phyloP scores from a whole-genome alignment of 2,888 invertebrate genomes.

The Nipponacmea schrenckii region DNA sequence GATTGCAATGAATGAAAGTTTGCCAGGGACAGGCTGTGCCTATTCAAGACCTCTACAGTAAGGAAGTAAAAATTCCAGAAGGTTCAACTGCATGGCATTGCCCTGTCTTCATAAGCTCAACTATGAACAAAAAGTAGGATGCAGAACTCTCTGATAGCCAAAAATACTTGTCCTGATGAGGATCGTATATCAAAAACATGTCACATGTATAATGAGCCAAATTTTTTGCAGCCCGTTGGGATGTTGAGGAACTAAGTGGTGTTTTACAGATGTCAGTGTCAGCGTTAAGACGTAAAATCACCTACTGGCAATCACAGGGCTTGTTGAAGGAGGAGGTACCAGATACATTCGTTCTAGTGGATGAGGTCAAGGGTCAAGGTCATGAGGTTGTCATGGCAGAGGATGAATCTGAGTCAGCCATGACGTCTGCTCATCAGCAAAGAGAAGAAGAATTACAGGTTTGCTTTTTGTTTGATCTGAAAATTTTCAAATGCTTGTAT shows the following conservation, averaged over 20 bases:
- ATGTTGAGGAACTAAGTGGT: conserved; percentile 85
- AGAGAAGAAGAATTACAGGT: conserved; percentile 90
- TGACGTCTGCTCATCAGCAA: conserved; percentile 94
- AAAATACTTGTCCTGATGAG: too few species aligned
- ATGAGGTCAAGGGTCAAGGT: conserved; percentile 63
- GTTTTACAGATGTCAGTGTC: conserved; percentile 82
- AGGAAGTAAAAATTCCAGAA: too few species aligned
- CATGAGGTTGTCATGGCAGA: conserved; percentile 69
- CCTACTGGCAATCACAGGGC: conserved; percentile 95
- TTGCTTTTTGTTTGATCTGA: background rate
- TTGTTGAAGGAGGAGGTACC: conserved; percentile 80
- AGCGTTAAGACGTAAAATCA: conserved; percentile 84
- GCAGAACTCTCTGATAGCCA: too few species aligned
- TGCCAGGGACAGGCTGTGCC: too few species aligned
- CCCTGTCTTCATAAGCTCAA: too few species aligned
- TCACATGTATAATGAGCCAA: too few species aligned
- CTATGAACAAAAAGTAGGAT: too few species aligned
- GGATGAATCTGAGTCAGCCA: conserved; percentile 87
- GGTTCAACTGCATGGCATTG: too few species aligned
- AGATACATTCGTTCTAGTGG: conserved; percentile 75
- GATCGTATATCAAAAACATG: too few species aligned
- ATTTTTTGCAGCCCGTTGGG: conserved; percentile 78
- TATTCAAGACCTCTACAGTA: too few species aligned
- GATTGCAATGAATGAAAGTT: too few species aligned
- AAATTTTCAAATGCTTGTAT: background rate